phyloP scores from a whole-genome alignment of 2,113 vertebrate genomes.

The Pogonocichla stellata region DNA sequence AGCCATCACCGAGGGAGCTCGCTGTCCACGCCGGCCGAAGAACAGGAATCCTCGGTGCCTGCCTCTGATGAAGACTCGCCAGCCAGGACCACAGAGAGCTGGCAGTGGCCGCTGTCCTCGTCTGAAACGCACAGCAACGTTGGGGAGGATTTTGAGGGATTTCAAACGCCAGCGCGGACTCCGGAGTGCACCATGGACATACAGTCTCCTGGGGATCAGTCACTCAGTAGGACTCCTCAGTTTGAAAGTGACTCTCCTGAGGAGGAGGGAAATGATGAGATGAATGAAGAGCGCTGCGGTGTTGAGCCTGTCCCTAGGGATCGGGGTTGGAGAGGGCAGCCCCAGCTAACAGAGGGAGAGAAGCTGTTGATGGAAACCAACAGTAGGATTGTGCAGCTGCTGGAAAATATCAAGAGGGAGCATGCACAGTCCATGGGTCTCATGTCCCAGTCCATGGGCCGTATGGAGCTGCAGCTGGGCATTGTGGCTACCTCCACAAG shows the following conservation, averaged over 20 bases:
- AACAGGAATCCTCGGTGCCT: slow-evolving; percentile 72
- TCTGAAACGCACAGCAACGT: slow-evolving; percentile 74
- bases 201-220: slow-evolving; percentile 71
- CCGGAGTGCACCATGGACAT: slow-evolving; percentile 72
- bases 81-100: slow-evolving; percentile 74
- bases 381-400: slow-evolving; percentile 76
- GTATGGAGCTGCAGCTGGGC: slow-evolving; percentile 74
- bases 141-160: slow-evolving; percentile 76
- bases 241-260: slow-evolving; percentile 77
- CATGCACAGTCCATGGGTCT: slow-evolving; percentile 76
- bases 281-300: slow-evolving; percentile 73
- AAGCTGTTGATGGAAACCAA: slow-evolving; percentile 75
- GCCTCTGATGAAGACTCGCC: slow-evolving; percentile 73
- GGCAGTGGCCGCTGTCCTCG: slow-evolving; percentile 72
- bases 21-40: slow-evolving; percentile 70
- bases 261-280: slow-evolving; percentile 73
- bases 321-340: slow-evolving; percentile 75
- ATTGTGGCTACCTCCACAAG: slow-evolving; percentile 77
- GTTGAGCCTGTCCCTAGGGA: slow-evolving; percentile 75
- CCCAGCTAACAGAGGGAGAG: slow-evolving; percentile 74
- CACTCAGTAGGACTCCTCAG: slow-evolving; percentile 75
- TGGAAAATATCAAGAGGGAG: slow-evolving; percentile 76
- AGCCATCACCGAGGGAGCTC: slow-evolving; percentile 71
- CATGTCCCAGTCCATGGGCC: slow-evolving; percentile 75
- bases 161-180: slow-evolving; percentile 72